These are phyloP conservation scores for Neomonachus schauinslandi DNA, from an alignment of 2,113 vertebrate species.

Conservation along the genomic window DNA sequence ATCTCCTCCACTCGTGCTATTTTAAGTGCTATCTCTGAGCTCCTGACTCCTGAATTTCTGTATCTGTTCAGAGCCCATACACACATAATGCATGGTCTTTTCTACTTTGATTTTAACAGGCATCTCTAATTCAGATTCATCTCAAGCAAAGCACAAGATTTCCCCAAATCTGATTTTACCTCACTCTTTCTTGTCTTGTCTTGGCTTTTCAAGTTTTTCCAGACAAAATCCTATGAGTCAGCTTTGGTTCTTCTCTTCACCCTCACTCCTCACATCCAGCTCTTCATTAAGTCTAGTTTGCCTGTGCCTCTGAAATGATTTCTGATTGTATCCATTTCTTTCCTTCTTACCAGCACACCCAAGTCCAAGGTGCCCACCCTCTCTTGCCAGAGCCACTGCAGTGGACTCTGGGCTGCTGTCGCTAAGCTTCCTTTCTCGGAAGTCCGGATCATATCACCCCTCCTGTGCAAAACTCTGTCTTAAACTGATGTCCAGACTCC, in stretches of 20 bases:
- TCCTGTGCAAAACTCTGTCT: background rate
- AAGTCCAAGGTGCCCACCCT: background rate
- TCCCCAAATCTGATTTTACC: background rate
- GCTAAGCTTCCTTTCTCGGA: background rate
- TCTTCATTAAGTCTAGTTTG: background rate
- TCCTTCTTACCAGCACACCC: background rate
- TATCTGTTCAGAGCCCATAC: background rate
- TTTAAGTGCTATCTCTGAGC: rapidly evolving
- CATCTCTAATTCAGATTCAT: background rate
- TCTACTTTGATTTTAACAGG: background rate
- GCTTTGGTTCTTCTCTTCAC: background rate
- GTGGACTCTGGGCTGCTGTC: background rate
- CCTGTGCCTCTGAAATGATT: background rate
- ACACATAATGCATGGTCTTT: rapidly evolving
- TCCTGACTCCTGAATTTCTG: too few species aligned
- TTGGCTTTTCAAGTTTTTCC: background rate
- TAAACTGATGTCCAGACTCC: background rate
- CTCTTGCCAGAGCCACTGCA: background rate
- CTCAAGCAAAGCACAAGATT: background rate
- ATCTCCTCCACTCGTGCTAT: rapidly evolving
- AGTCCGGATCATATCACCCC: background rate
- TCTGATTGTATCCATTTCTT: background rate
- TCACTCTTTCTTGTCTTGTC: background rate
- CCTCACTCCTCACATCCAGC: background rate
- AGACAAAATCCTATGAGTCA: background rate